Base-by-base conservation (phyloP, 2,888 invertebrate genomes). In the Endotricha flammealis region DNA sequence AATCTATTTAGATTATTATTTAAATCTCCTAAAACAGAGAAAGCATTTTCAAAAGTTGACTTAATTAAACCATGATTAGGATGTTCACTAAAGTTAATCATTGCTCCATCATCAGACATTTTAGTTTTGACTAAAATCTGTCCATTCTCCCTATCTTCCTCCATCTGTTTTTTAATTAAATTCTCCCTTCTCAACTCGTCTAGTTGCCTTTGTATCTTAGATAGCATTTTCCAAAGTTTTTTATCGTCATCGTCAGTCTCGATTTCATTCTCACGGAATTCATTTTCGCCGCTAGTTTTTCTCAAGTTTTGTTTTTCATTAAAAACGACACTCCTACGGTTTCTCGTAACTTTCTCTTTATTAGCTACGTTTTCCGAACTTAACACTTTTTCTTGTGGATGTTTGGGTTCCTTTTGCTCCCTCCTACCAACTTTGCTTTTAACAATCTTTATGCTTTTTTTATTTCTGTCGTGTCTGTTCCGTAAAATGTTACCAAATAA, bases 1-100 rank as follows among this genome's bases (percentile, higher is more conserved):
- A 79, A 55, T 34, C 53, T 73, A 37, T 71, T 76, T 20, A 86
- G 54, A 39, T 83, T 80, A 9, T 63, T 65, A 41, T 77, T 81
- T 3, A 86, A 56, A 42, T 82, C 79, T 12, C 64, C 57, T 29
- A 87, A 47, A 3, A 80, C 55, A 9, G 55, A 53, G 3, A 75
- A 43, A 16, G 79, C 46, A 27, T 68, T 77, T 6, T 66, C 60
- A 12, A 83, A 54, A 0, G 78, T 75, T 1, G 62, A 53, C 45
- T 69, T 73, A 2, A 85, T 45, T 8, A 81, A 42, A 0, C 76
- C 76, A 20, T 48, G 44, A 32, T 59, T 53, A 1, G 64, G 47
- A 32, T 72, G 71, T 29, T 69, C 68, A 44, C 51, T 46, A 32
- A 68, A 42, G 28, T 59, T 50, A 2, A 71, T 53, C 13, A 55